Conservation (phyloP, 2,797 vertebrate species). For the Melanogrammus aeglefinus region DNA sequence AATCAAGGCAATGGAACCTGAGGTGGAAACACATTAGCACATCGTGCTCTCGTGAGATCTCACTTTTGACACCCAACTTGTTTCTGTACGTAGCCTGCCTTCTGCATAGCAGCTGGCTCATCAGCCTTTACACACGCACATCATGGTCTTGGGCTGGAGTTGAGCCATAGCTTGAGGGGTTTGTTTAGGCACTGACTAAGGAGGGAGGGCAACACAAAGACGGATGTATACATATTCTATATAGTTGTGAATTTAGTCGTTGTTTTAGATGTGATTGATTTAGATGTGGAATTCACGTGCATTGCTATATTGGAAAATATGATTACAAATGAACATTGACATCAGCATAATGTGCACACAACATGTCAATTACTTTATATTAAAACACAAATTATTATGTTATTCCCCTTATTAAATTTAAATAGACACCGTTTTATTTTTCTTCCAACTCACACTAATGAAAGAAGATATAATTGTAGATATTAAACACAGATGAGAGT, state of each 20-base stretch:
- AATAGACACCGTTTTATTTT: background rate
- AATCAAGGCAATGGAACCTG: background rate
- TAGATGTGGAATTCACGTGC: background rate
- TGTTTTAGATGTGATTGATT: background rate
- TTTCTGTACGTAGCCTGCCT: background rate
- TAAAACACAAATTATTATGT: background rate
- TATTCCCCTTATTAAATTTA: background rate
- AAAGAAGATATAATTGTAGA: background rate
- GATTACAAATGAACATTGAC: background rate
- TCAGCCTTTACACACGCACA: background rate
- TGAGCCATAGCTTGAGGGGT: background rate
- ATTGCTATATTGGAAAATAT: background rate
- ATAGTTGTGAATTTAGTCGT: too few species aligned
- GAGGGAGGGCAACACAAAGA: background rate
- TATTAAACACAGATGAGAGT: background rate
- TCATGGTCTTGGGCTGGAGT: background rate
- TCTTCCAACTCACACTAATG: background rate
- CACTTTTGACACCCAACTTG: background rate
- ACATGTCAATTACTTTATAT: background rate
- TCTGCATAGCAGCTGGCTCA: background rate
- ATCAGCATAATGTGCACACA: background rate
- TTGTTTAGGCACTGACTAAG: background rate
- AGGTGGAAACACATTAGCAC: constrained; percentile 13
- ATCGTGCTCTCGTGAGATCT: background rate
- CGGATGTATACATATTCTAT: background rate